Evolutionary conservation across 2,113 vertebrate genomes (phyloP).

Genomic region (Piaya cayana): DNA sequence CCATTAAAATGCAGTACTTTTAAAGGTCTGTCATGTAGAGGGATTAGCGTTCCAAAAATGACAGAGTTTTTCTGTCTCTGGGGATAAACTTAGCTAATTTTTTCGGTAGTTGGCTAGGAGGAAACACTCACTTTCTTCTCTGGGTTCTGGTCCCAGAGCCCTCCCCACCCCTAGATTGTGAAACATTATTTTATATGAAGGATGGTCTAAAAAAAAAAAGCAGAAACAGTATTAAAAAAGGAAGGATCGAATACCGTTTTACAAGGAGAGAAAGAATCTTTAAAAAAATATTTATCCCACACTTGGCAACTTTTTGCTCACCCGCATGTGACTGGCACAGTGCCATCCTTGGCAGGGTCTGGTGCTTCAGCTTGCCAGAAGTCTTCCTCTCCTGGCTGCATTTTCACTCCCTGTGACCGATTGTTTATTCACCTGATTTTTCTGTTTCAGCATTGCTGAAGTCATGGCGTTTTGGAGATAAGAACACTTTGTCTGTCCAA

Average conservation of each 20-base stretch:
- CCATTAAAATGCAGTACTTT: constrained; percentile 47
- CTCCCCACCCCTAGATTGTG: rapidly evolving
- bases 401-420: constrained; percentile 9
- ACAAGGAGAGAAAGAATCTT: constrained; percentile 36
- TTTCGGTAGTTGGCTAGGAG: background rate
- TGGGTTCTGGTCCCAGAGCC: background rate
- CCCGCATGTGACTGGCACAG: constrained; percentile 57
- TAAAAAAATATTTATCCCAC: constrained; percentile 58
- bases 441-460: background rate
- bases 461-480: constrained; percentile 1
- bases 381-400: constrained; percentile 22
- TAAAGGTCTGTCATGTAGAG: background rate
- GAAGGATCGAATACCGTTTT: constrained; percentile 22
- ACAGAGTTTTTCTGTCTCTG: background rate
- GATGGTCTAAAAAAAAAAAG: background rate
- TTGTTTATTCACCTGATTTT: constrained; percentile 62
- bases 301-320: constrained; percentile 56
- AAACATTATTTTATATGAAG: background rate
- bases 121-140: background rate
- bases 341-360: constrained; percentile 62
- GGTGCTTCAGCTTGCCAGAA: constrained; percentile 76
- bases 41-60: constrained; percentile 32
- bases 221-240: background rate
- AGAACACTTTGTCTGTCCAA: background rate
- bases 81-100: constrained; percentile 24